Base-by-base conservation (phyloP, 2,888 invertebrate species). In the Linyphia triangularis region DNA sequence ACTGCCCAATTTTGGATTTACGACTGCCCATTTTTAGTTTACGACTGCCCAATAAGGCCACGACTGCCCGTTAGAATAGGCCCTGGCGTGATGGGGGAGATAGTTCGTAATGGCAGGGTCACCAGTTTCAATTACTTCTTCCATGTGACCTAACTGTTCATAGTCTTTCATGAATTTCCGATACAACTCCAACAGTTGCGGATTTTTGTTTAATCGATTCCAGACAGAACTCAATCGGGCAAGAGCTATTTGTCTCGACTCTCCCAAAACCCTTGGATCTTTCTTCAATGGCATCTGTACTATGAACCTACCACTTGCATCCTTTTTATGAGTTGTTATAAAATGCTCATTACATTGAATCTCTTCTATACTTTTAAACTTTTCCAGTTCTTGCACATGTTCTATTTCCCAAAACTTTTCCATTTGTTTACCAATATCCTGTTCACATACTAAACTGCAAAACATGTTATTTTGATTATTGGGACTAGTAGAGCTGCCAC, bases 11-110 rank as follows among this genome's bases (percentile, higher is more conserved):
- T n/a, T n/a, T n/a, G n/a, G n/a, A n/a, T n/a, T n/a, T n/a, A n/a
- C n/a, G n/a, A n/a, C n/a, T n/a, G n/a, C n/a, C n/a, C n/a, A n/a
- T n/a, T n/a, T n/a, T n/a, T n/a, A n/a, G n/a, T n/a, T n/a, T n/a
- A n/a, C n/a, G n/a, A n/a, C n/a, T n/a, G n/a, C n/a, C n/a, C n/a
- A n/a, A n/a, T n/a, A n/a, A n/a, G n/a, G n/a, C n/a, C n/a, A n/a
- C n/a, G n/a, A n/a, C n/a, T n/a, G n/a, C n/a, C n/a, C n/a, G n/a
- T n/a, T n/a, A n/a, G n/a, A n/a, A n/a, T n/a, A n/a, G n/a, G n/a
- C n/a, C n/a, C n/a, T n/a, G n/a, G n/a, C n/a, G n/a, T n/a, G n/a
- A 78, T 91, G 91, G 16, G 90, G 90, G 3, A 90, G 28, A 59
- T 85, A 90, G 9, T 59, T 16, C 1, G 30, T 19, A 67, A 67